Evolutionary conservation across 92 coral and sea anemone species (phyloP).

Genomic region (Hydrozoanthus gracilis): DNA sequence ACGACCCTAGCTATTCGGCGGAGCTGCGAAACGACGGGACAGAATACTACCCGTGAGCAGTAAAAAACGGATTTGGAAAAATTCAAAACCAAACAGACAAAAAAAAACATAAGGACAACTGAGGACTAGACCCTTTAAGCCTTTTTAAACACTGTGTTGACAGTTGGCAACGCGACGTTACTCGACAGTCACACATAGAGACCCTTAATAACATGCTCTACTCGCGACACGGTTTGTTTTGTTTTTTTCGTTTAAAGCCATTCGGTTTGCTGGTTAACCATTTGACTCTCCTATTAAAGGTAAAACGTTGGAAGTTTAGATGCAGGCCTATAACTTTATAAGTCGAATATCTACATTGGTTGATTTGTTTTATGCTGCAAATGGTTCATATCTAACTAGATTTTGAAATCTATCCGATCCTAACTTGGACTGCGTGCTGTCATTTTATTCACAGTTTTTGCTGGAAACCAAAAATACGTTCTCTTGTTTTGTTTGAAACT

Average conservation of each 20-base stretch:
- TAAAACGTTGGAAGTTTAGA: background rate
- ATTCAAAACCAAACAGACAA: background rate
- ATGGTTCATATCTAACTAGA: background rate
- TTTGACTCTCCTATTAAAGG: constrained; percentile 9
- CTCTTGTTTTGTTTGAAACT: too few relatives aligned
- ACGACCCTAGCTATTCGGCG: too few relatives aligned
- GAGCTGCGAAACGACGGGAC: background rate
- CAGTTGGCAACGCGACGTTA: background rate
- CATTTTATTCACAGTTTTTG: too few relatives aligned
- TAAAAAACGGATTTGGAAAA: background rate
- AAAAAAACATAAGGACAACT: background rate
- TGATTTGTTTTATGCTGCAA: background rate
- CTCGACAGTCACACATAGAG: background rate
- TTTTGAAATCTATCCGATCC: too few relatives aligned
- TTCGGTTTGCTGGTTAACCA: constrained; percentile 21
- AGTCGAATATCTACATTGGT: background rate
- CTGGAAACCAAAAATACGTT: too few relatives aligned
- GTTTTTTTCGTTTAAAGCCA: background rate
- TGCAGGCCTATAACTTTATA: background rate
- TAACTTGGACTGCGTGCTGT: too few relatives aligned
- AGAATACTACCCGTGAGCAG: background rate
- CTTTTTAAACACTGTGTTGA: background rate
- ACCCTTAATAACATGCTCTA: constrained; percentile 11
- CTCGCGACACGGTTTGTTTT: background rate
- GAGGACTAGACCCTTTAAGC: background rate